Evolutionary conservation across 2,113 vertebrate genomes (phyloP), one percentile per base, ranked within the genome.

Genomic region (Meles meles): DNA sequence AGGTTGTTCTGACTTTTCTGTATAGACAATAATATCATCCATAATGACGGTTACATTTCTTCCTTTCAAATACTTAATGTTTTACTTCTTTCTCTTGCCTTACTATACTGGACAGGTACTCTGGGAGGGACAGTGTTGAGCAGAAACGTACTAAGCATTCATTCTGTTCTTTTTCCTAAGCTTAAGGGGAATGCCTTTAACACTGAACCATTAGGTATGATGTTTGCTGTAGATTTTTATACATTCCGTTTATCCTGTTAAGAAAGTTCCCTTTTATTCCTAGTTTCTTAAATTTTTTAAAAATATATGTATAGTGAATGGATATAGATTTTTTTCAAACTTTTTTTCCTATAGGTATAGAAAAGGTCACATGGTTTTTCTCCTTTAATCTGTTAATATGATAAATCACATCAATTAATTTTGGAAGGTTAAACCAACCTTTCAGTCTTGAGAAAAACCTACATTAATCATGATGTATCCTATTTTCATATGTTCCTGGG

Each of bases 1-100:
- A 76, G 47, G 57, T 69, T 94, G 34, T 88, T 97, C 63, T 90
- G 85, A 88, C 9, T 95, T 97, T 55, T 84, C 55, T 31, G 12
- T 87, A 82, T 3, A 94, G 63, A 71, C 7, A 91, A 76, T n/a
- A 87, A 21, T 83, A 88, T 94, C 27, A 83, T 72, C 80, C 93
- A n/a, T 87, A 94, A 71, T 29, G 49, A 59, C 10, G 86, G 15
- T 12, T 90, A 31, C 89, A 14, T 85, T 94, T 93, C 57, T 89
- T 93, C 49, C 39, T 92, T 96, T 83, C 61, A 89, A 84, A 90
- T 76, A 83, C 31, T 90, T 89, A 55, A 84, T 5, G 27, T 90
- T 72, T 85, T 82, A 13, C 27, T 94, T 80, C 49, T 84, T 90
- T 92, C n/a, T 15, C 55, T 44, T 59, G 12, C 47, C 34, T 92